Conservation (phyloP, 23 tunicate genomes). For the Oikopleura vanhoeffeni region DNA sequence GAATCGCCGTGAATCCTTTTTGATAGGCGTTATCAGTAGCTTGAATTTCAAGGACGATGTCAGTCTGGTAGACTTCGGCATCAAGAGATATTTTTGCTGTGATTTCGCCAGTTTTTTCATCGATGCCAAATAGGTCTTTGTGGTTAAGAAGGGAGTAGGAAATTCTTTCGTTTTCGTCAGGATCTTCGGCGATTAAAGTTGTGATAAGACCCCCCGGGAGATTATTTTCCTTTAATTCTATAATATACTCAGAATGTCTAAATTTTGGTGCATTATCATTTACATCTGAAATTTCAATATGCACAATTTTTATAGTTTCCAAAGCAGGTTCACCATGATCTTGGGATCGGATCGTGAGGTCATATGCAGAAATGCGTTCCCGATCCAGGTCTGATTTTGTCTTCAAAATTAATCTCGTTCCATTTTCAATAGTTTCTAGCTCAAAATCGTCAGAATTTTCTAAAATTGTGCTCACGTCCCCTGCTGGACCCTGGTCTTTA, state of each 20-base stretch:
- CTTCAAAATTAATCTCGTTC: too few relatives aligned
- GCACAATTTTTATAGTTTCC: conserved; percentile 4
- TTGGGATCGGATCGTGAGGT: neutral
- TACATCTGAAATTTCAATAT: conserved; percentile 23
- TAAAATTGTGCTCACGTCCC: neutral
- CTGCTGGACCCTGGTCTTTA: neutral
- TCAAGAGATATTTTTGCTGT: neutral
- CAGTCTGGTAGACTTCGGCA: neutral
- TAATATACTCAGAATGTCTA: conserved; percentile 1
- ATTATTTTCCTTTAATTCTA: conserved; percentile 18
- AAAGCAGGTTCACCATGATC: neutral
- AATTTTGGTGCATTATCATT: conserved; percentile 38
- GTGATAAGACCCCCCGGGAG: neutral
- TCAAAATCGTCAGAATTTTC: neutral
- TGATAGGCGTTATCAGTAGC: neutral
- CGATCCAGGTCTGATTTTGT: too few relatives aligned
- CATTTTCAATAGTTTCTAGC: neutral
- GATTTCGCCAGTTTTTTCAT: neutral
- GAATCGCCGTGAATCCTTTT: neutral
- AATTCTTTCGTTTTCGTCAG: conserved; percentile 28
- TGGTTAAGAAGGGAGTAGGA: neutral
- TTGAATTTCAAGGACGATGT: neutral
- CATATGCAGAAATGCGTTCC: neutral
- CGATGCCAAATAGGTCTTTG: neutral
- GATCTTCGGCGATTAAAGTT: conserved; percentile 25